A percentile compares a stretch with the other conserved stretches of the same genome.
phyloP scores from a whole-genome alignment of 1,140 invertebrate species.

The Bicyclus anynana region DNA sequence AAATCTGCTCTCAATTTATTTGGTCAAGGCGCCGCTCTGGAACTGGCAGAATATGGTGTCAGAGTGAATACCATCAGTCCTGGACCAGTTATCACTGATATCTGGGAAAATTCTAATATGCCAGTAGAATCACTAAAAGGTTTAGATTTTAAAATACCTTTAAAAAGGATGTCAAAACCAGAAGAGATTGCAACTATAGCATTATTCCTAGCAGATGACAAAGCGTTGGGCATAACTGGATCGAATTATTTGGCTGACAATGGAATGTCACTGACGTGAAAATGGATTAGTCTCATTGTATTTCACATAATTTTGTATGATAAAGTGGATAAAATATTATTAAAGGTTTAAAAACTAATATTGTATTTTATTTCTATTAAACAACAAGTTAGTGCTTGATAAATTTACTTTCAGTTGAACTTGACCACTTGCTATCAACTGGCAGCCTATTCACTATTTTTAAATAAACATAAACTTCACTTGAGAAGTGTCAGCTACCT shows the following conservation, averaged over 20 bases:
- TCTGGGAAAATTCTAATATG: constrained; percentile 9
- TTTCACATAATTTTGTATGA: too few species aligned
- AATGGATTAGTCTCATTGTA: too few species aligned
- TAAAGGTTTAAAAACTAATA: too few species aligned
- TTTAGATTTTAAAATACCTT: not conserved
- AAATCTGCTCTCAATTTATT: constrained; percentile 24
- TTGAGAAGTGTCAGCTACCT: too few species aligned
- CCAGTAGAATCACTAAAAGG: not conserved
- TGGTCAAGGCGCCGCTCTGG: constrained; percentile 7
- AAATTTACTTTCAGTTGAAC: too few species aligned
- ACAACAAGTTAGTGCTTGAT: too few species aligned
- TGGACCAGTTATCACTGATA: constrained; percentile 13
- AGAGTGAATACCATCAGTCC: too few species aligned
- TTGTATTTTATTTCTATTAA: too few species aligned
- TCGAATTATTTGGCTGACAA: constrained; percentile 34
- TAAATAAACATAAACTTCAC: too few species aligned
- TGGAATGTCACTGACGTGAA: not conserved
- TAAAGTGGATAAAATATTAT: too few species aligned
- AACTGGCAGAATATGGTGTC: constrained; percentile 19
- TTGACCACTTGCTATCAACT: too few species aligned
- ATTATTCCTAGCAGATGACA: constrained; percentile 34
- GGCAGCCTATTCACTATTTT: too few species aligned
- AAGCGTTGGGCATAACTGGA: constrained; percentile 34
- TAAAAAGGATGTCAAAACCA: constrained; percentile 12
- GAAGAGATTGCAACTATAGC: constrained; percentile 38